phyloP scores from a whole-genome alignment of 1,140 invertebrate genomes.

The Lepidurus arcticus region DNA sequence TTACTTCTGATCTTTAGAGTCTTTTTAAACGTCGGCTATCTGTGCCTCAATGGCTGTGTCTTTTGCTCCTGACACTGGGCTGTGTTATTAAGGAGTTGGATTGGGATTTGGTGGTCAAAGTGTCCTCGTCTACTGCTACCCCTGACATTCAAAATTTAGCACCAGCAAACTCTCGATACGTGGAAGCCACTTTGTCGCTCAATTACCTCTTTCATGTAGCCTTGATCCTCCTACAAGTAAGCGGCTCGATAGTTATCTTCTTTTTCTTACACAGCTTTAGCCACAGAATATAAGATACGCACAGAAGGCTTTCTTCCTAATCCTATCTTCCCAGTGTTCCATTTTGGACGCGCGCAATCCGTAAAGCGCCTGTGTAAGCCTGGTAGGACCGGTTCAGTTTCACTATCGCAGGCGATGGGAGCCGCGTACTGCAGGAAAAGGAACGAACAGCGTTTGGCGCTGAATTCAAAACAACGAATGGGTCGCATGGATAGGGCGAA shows the following conservation, averaged over 20 bases:
- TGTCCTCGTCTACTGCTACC: neutral
- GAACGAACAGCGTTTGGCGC: no score
- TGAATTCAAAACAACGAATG: no score
- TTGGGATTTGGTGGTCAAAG: constrained; percentile 47
- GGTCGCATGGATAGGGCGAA: no score
- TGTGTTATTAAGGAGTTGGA: constrained; percentile 87
- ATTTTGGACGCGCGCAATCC: no score
- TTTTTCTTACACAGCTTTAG: neutral
- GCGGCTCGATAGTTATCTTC: neutral
- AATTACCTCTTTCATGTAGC: constrained; percentile 31
- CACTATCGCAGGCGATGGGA: no score
- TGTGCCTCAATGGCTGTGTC: constrained; percentile 79
- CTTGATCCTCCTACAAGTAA: constrained; percentile 31
- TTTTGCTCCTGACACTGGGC: constrained; percentile 76
- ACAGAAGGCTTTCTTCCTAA: no score
- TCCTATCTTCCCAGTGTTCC: no score
- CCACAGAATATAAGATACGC: no score
- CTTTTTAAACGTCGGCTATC: constrained; percentile 81
- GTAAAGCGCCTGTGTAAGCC: no score
- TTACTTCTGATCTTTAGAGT: constrained; percentile 49
- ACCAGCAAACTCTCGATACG: neutral
- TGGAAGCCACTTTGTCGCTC: constrained; percentile 13
- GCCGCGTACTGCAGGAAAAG: no score
- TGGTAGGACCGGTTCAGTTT: no score
- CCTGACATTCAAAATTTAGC: neutral